Base-by-base conservation (phyloP, 1,140 invertebrate genomes). In the Dreissena polymorpha region DNA sequence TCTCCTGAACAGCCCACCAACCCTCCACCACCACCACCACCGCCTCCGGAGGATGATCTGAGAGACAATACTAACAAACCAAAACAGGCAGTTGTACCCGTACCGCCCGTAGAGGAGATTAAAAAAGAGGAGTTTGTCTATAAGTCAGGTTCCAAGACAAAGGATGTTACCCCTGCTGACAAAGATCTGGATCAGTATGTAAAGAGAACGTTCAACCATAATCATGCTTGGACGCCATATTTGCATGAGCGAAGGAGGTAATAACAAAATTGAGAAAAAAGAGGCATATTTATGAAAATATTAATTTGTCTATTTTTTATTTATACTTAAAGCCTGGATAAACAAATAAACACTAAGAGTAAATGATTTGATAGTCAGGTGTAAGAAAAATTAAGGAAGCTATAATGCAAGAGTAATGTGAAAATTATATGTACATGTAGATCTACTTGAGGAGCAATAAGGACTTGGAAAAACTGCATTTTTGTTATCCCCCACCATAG, bases 91-190 rank as follows among this genome's bases (percentile, higher is more conserved):
- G 71, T 53, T 50, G 64, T 72, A 2, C 64, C 70, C n/a, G 57
- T 21, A 29, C 53, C 60, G 53, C 21, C n/a, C 7, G 53, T 67
- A 53, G 57, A 25, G 14, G 64, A 65, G 63, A 68, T 67, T 50
- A 73, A 70, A 51, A 14, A 16, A 51, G 78, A 80, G 64, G 53
- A 71, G 10, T 80, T 80, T 72, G 68, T 71, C 51, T 80, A 80
- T 72, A 64, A 67, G 6, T 8, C n/a, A 7, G 39, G n/a, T 51
- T 0, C 39, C 8, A 71, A 65, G 49, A n/a, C 21, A 10, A 51
- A 72, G 23, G 14, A 55, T 12, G 53, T 21, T 25, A 50, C 25
- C 51, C 25, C 39, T 39, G 27, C 10, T 12, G 25, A 29, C 12
- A 64, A 68, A 49, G 65, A 78, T 18, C 10, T 50, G 16, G 60